Evolutionary conservation across 2,113 vertebrate species (phyloP), one percentile per base, ranked within the genome.

Genomic region (Gymnorhina tibicen): DNA sequence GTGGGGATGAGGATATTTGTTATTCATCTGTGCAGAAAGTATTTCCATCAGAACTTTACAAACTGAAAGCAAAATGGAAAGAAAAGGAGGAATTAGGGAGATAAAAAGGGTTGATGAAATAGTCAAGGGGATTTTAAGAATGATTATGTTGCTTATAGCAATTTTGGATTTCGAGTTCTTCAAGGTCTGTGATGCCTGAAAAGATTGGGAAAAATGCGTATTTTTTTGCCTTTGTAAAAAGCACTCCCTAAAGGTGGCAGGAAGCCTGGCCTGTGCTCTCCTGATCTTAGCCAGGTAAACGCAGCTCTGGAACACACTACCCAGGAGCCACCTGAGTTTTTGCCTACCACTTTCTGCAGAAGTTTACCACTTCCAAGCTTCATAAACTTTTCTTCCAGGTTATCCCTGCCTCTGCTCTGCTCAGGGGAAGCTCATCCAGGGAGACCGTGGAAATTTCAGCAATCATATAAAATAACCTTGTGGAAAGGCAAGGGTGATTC

Each of bases 11-110:
- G 53, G 84, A 89, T 96, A 92, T 91, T 88, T 95, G 47, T 56
- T 92, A 76, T 86, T 75, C 85, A 92, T 60, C 83, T n/a, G 2
- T 75, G 70, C 87, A 85, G 89, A 94, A 97, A 93, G 52, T 50
- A 56, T 91, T 59, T 91, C 85, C 77, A 74, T 76, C 88, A 78
- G 20, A 87, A 87, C 74, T 80, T 93, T 46, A 58, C 11, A 84
- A 93, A 95, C 44, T 46, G 87, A 93, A 93, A 95, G 91, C 69
- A 92, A 86, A 95, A 91, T 73, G 77, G 73, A 93, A 93, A 84
- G 30, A 74, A 85, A 80, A 60, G 33, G 50, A 94, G 16, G 39
- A 67, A 86, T 75, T 56, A 77, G 50, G 13, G 24, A 62, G 50
- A 52, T 46, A 46, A 44, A 77, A 77, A 70, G 41, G 26, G 9